Evolutionary conservation across 64 coral and sea anemone species (phyloP).

Genomic region (Pocillopora damicornis): DNA sequence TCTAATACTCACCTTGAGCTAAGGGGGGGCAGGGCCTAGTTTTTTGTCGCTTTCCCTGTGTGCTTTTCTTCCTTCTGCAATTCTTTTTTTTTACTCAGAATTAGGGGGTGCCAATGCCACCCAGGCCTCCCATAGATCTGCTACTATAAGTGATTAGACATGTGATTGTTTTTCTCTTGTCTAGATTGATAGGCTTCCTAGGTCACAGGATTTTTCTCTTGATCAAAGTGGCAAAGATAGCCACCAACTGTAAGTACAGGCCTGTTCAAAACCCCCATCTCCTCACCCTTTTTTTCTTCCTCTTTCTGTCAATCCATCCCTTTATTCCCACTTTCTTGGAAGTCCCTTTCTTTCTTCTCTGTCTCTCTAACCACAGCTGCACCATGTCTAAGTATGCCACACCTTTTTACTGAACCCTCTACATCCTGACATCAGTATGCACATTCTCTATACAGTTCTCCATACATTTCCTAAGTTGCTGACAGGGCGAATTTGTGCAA

Average conservation of each 20-base stretch:
- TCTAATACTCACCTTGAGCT: too few relatives aligned
- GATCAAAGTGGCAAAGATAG: slow-evolving; percentile 3
- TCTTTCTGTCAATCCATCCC: not conserved
- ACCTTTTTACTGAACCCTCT: not conserved
- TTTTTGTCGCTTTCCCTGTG: too few relatives aligned
- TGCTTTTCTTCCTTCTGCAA: too few relatives aligned
- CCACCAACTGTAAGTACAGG: not conserved
- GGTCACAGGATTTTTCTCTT: not conserved
- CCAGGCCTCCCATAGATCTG: not conserved
- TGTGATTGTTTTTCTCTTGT: not conserved
- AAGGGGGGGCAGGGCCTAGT: too few relatives aligned
- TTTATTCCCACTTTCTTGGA: not conserved
- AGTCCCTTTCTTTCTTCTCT: not conserved
- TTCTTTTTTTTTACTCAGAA: too few relatives aligned
- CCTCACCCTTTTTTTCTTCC: not conserved
- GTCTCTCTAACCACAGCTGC: not conserved
- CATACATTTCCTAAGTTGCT: too few relatives aligned
- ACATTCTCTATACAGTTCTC: too few relatives aligned
- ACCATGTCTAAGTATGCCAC: not conserved
- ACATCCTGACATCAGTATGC: too few relatives aligned
- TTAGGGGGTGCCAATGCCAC: too few relatives aligned
- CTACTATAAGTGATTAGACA: not conserved
- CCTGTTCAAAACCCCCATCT: not conserved
- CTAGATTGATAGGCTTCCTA: not conserved
- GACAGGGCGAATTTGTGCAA: too few relatives aligned